Conservation (phyloP, 2,113 vertebrate genomes). For the crab-eating macaque (Macaca fascicularis) region T2T-MFA8v1.1 NC_088375.1:46212001-46212500, state of each 20-base stretch:
- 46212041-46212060: background rate
- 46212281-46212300: background rate
- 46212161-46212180: background rate
- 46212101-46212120: background rate
- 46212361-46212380: background rate
- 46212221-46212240: background rate
- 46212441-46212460: background rate
- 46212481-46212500: background rate
- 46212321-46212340: background rate
- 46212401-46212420: background rate
- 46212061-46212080: background rate
- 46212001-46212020: background rate
- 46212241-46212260: background rate
- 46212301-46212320: background rate
- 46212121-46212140: background rate
- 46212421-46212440: background rate
- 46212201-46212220: background rate
- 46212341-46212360: background rate
- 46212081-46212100: background rate
- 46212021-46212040: background rate
- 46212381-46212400: slow-evolving; percentile 6
- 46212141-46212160: background rate
- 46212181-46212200: background rate
- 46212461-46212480: background rate
- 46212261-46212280: background rate